A percentile compares a stretch with the other conserved stretches of the same genome.
phyloP scores from a whole-genome alignment of 2,888 invertebrate species.

The Orchesella flavescens region DNA sequence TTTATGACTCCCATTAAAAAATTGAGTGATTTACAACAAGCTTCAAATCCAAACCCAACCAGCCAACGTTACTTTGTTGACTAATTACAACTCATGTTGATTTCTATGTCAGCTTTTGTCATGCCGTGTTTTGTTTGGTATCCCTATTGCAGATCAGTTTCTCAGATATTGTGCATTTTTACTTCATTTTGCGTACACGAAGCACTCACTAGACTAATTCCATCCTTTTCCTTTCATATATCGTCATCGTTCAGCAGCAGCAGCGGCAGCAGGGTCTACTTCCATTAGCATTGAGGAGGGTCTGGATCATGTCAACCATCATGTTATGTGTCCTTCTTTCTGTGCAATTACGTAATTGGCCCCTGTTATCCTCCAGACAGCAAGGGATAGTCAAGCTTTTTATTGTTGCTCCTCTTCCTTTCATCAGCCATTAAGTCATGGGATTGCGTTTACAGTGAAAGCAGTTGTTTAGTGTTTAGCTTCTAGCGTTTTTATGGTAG shows the following conservation, averaged over 20 bases:
- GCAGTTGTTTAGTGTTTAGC: too few species aligned
- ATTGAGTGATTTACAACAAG: too few species aligned
- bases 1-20: too few species aligned
- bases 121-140: neutral
- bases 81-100: too few species aligned
- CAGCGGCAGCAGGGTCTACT: constrained; percentile 32
- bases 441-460: too few species aligned
- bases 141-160: neutral
- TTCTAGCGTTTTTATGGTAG: too few species aligned
- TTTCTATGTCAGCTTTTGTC: too few species aligned
- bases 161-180: neutral
- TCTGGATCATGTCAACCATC: constrained; percentile 20
- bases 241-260: neutral
- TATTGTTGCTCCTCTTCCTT: too few species aligned
- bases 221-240: neutral
- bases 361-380: neutral
- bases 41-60: too few species aligned
- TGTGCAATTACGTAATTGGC: constrained; percentile 38
- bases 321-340: constrained; percentile 16
- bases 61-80: too few species aligned
- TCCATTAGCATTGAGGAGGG: constrained; percentile 46
- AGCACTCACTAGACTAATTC: neutral
- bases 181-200: neutral
- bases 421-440: too few species aligned
- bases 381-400: neutral